Evolutionary conservation across 2,797 vertebrate species (phyloP).

Genomic region (Adrianichthys oophorus): DNA sequence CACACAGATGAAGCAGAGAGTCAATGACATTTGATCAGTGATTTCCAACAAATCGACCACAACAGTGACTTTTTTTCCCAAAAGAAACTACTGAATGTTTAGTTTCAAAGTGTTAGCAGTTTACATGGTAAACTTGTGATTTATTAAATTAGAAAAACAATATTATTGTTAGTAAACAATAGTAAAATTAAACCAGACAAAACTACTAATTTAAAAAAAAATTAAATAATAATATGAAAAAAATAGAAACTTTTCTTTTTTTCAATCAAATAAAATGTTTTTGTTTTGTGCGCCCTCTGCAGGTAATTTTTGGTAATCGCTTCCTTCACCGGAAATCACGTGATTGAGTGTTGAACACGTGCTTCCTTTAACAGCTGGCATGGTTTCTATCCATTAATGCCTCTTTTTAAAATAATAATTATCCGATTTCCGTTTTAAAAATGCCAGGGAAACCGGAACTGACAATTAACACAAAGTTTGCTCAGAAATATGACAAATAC

Average conservation of each 20-base stretch:
- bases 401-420: fast-evolving
- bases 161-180: too few species aligned
- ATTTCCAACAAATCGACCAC: too few species aligned
- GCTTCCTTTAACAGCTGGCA: slow-evolving; percentile 5
- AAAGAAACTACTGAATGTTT: too few species aligned
- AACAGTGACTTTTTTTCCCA: too few species aligned
- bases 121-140: too few species aligned
- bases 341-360: slow-evolving; percentile 11
- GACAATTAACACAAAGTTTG: slow-evolving; percentile 85
- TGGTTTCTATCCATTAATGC: background rate
- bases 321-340: slow-evolving; percentile 48
- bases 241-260: background rate
- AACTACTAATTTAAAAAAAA: background rate
- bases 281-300: slow-evolving; percentile 28
- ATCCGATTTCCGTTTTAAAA: background rate
- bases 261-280: background rate
- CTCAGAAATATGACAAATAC: slow-evolving; percentile 84
- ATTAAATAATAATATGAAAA: background rate
- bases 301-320: fast-evolving
- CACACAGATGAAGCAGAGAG: too few species aligned
- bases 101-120: too few species aligned
- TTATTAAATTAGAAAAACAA: too few species aligned
- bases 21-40: too few species aligned
- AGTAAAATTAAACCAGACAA: too few species aligned
- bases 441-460: slow-evolving; percentile 74